These are phyloP conservation scores for Prionace glauca DNA, from an alignment of 2,797 vertebrate species.

Conservation along the genomic window DNA sequence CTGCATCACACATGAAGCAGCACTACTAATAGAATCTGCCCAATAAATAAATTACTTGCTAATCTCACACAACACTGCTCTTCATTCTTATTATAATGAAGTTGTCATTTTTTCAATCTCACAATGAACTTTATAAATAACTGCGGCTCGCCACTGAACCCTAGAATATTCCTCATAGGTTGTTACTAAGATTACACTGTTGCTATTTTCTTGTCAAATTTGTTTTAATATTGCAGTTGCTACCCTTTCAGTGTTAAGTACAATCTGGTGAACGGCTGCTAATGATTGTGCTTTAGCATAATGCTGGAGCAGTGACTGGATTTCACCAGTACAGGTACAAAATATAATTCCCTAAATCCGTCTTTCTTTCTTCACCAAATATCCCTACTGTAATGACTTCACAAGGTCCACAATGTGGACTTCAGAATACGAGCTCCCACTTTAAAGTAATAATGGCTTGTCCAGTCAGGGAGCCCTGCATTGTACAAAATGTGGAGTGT, in stretches of 20 bases:
- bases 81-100: slow-evolving; percentile 50
- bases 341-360: background rate
- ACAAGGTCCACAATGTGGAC: too few relatives aligned
- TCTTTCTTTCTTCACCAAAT: background rate
- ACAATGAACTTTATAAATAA: slow-evolving; percentile 51
- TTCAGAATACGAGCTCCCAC: too few relatives aligned
- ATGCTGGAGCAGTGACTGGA: background rate
- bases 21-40: slow-evolving; percentile 27
- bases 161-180: slow-evolving; percentile 43
- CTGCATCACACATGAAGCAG: slow-evolving; percentile 1
- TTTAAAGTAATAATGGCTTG: too few relatives aligned
- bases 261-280: background rate
- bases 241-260: slow-evolving; percentile 28
- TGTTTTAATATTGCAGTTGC: slow-evolving; percentile 43
- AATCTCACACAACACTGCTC: slow-evolving; percentile 9
- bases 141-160: slow-evolving; percentile 50
- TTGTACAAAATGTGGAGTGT: too few relatives aligned
- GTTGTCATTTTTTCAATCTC: slow-evolving; percentile 50
- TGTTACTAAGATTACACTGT: slow-evolving; percentile 45
- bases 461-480: too few relatives aligned
- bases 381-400: background rate
- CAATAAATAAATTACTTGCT: slow-evolving; percentile 48
- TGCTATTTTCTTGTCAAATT: slow-evolving; percentile 41
- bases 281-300: background rate
- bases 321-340: background rate